Conservation (phyloP, 2,113 vertebrate genomes). For the Rhea americana region DNA sequence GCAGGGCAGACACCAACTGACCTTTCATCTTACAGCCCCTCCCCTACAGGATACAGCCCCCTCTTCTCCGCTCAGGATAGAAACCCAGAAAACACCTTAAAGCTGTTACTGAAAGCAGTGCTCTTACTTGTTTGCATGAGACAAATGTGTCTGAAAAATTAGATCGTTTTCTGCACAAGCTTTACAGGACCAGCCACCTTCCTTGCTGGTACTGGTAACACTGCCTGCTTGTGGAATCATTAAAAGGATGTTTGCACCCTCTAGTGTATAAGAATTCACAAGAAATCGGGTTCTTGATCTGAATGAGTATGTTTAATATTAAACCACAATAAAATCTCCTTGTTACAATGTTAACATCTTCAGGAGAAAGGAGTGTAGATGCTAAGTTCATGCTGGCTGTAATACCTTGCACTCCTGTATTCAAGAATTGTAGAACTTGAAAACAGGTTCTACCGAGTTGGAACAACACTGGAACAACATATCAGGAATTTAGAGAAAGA, state of each 20-base stretch:
- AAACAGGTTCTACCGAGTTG: neutral
- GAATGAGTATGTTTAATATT: neutral
- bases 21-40: neutral
- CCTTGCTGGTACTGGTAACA: neutral
- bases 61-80: constrained; percentile 11
- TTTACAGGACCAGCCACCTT: neutral
- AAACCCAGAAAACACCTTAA: constrained; percentile 33
- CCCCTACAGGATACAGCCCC: neutral
- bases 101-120: constrained; percentile 17
- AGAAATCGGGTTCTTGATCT: neutral
- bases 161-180: neutral
- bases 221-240: neutral
- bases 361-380: neutral
- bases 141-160: neutral
- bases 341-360: neutral
- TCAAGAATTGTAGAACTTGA: neutral
- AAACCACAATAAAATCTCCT: neutral
- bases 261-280: constrained; percentile 58
- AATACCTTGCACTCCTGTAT: neutral
- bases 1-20: neutral
- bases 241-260: constrained; percentile 65
- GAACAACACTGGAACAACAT: neutral
- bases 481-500: neutral
- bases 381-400: neutral
- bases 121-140: neutral